Base-by-base conservation (phyloP, 2,888 invertebrate species). In the Lepidocyrtinus sp. region DNA sequence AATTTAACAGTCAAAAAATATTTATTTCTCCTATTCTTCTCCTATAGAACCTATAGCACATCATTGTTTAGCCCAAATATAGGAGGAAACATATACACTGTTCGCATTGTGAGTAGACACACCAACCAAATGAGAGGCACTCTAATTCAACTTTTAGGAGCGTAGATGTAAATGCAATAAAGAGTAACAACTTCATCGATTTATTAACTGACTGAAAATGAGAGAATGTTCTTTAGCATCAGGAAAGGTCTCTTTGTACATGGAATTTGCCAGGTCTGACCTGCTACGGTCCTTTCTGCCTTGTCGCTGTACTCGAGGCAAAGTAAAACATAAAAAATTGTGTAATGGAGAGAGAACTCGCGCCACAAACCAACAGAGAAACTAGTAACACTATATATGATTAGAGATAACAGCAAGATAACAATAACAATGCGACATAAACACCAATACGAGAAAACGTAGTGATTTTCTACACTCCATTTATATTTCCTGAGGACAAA, bases 161-260 rank as follows among this genome's bases (percentile, higher is more conserved):
- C 17, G 25, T 2, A 64, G 25, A 26, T 9, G 64, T 64, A 15
- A 61, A 61, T 61, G 62, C 27, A 72, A 63, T 72, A 3, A 55
- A n/a, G 5, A 55, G 17, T 3, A n/a, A 55, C 9, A 72, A 63
- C 72, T 72, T 61, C 63, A 72, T 72, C 72, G 72, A 72, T 72
- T 72, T 72, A 72, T 64, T 55, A 55, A 55, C 55, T 26, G 17
- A n/a, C 64, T 17, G 64, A 26, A 9, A 64, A 26, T 24, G 64
- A 26, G 64, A 17, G 64, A 64, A n/a, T n/a, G 55, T 9, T 3
- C 17, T 12, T 36, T 12, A 36, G 5, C 5, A 5, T 12, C 12
- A 36, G n/a, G n/a, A n/a, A n/a, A n/a, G n/a, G n/a, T n/a, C n/a
- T n/a, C 12, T 36, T 36, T 36, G 36, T 36, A 12, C 12, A 12